Evolutionary conservation across 2,888 invertebrate species (phyloP).

Genomic region (Hyppa rectilinea): DNA sequence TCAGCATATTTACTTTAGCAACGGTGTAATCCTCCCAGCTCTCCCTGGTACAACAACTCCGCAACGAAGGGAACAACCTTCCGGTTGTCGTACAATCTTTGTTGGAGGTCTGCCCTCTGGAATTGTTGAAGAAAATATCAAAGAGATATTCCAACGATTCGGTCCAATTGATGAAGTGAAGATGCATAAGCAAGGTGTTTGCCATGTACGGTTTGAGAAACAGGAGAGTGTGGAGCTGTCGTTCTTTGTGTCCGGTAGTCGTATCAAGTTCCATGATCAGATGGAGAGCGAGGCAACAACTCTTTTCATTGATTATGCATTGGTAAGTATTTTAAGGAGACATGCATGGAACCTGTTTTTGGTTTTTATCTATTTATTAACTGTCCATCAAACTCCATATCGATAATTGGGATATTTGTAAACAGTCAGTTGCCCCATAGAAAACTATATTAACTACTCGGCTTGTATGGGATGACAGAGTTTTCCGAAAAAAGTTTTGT

Average conservation of each 20-base stretch:
- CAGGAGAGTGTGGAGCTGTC: constrained; percentile 96
- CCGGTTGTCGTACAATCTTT: constrained; percentile 97
- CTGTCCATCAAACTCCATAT: no score
- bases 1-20: constrained; percentile 90
- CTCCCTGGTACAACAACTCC: constrained; percentile 95
- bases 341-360: accelerated
- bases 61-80: constrained; percentile 95
- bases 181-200: constrained; percentile 97
- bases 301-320: constrained; percentile 97
- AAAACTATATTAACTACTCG: no score
- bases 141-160: constrained; percentile 96
- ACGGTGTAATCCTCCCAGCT: constrained; percentile 95
- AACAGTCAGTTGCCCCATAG: no score
- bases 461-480: no score
- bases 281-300: constrained; percentile 93
- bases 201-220: constrained; percentile 96
- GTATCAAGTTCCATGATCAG: constrained; percentile 94
- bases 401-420: no score
- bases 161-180: constrained; percentile 86
- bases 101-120: constrained; percentile 97
- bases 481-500: no score
- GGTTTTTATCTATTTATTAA: neutral
- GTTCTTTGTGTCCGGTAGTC: constrained; percentile 95
- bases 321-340: constrained; percentile 69
- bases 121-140: constrained; percentile 94